Percentiles rank a stretch among this genome's conserved stretches.
Evolutionary conservation across 2,888 invertebrate species (phyloP).

Genomic region (Drosophila testacea): DNA sequence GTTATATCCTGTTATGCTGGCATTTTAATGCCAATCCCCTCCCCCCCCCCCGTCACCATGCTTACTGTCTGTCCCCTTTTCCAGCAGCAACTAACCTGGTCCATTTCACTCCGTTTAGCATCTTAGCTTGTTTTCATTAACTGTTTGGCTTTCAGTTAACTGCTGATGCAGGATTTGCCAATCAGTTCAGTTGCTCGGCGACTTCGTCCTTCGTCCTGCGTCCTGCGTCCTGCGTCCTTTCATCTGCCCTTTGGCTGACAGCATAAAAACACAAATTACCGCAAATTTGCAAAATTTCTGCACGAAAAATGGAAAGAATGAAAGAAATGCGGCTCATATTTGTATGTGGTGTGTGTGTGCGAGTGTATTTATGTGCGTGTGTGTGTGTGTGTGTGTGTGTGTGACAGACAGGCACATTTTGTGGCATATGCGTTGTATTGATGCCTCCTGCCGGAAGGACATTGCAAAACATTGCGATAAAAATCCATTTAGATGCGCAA

Average conservation of each 20-base stretch:
- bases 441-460: constrained; percentile 71
- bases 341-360: constrained; percentile 25
- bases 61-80: too few relatives aligned
- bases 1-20: constrained; percentile 50
- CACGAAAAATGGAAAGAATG: constrained; percentile 25
- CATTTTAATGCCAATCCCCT: constrained; percentile 46
- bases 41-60: background rate
- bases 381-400: constrained; percentile 27
- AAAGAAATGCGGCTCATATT: constrained; percentile 22
- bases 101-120: constrained; percentile 19
- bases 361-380: background rate
- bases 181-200: constrained; percentile 56
- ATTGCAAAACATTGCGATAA: constrained; percentile 81
- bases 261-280: constrained; percentile 65
- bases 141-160: constrained; percentile 71
- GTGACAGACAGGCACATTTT: constrained; percentile 44
- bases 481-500: constrained; percentile 81
- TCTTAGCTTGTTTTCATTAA: constrained; percentile 55
- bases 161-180: constrained; percentile 74
- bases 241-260: constrained; percentile 18
- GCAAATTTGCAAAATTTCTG: constrained; percentile 67
- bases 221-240: background rate
- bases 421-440: constrained; percentile 57
- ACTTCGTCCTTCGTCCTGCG: constrained; percentile 2
- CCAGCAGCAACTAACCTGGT: constrained; percentile 1